Percentiles rank a stretch among this genome's conserved stretches.
phyloP scores from a whole-genome alignment of 2,113 vertebrate genomes.

The Ancistrus triradiatus region DNA sequence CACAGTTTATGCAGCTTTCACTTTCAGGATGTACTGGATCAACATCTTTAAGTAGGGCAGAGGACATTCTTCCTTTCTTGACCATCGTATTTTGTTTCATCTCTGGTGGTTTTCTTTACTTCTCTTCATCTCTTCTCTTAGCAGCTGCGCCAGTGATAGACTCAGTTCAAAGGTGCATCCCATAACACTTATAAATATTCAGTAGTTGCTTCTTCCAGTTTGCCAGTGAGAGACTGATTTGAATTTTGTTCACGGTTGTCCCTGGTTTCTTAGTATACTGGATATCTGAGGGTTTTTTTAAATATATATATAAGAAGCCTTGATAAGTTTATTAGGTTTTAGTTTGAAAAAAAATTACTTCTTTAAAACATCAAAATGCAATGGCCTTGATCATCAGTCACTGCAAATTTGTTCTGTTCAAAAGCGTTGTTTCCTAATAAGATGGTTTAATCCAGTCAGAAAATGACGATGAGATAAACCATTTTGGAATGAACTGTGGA shows the following conservation, averaged over 20 bases:
- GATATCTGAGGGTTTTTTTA: not conserved
- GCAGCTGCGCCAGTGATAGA: not conserved
- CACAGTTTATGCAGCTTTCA: not conserved
- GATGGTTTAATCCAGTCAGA: not conserved
- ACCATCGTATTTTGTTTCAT: not conserved
- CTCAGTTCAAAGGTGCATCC: constrained; percentile 5
- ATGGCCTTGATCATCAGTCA: not conserved
- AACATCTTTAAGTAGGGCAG: not conserved
- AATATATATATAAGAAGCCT: constrained; percentile 7
- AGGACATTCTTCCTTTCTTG: constrained; percentile 9
- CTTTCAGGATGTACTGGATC: constrained; percentile 4
- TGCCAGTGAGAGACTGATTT: constrained; percentile 5
- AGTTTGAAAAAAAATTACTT: too few species aligned
- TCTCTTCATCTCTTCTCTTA: not conserved
- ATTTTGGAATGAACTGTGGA: constrained; percentile 20
- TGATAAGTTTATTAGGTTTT: too few species aligned
- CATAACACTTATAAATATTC: constrained; percentile 13
- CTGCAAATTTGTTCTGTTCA: not conserved
- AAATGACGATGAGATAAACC: not conserved
- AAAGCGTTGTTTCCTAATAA: constrained; percentile 11
- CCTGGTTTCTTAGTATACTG: constrained; percentile 1
- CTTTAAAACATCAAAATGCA: not conserved
- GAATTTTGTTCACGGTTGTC: not conserved
- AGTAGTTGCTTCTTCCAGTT: constrained; percentile 2
- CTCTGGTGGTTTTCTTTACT: constrained; percentile 10